Evolutionary conservation across 2,113 vertebrate genomes (phyloP).

Genomic region (Cynoglossus semilaevis): DNA sequence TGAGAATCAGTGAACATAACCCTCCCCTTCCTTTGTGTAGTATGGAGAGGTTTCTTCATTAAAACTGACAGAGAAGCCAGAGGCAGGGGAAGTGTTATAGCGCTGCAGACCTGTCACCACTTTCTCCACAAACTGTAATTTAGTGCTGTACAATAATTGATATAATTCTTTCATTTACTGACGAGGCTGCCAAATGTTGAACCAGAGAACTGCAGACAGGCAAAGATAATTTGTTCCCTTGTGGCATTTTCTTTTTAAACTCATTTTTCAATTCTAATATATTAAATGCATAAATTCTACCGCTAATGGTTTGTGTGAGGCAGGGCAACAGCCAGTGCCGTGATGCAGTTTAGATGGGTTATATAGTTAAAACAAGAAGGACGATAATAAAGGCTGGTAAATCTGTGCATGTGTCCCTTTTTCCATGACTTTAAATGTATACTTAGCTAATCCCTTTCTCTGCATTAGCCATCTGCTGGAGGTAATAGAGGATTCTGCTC

Average conservation of each 20-base stretch:
- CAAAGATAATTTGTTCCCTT: constrained; percentile 71
- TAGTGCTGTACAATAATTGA: constrained; percentile 72
- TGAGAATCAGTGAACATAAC: constrained; percentile 50
- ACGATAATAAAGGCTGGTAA: constrained; percentile 65
- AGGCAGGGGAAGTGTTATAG: constrained; percentile 66
- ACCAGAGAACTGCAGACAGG: constrained; percentile 71
- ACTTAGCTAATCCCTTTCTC: constrained; percentile 60
- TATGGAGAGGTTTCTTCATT: constrained; percentile 70
- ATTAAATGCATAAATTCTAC: constrained; percentile 73
- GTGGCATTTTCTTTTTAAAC: constrained; percentile 66
- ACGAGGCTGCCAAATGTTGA: constrained; percentile 74
- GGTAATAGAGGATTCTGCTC: constrained; percentile 39
- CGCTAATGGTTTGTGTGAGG: constrained; percentile 68
- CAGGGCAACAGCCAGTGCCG: constrained; percentile 57
- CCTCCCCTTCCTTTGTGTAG: constrained; percentile 44
- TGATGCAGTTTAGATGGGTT: constrained; percentile 57
- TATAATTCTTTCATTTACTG: constrained; percentile 75
- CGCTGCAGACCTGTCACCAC: constrained; percentile 72
- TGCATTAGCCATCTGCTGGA: constrained; percentile 51
- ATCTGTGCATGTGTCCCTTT: constrained; percentile 61
- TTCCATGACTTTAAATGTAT: constrained; percentile 54
- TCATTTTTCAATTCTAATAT: constrained; percentile 74
- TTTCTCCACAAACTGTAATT: constrained; percentile 70
- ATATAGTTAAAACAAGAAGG: constrained; percentile 70
- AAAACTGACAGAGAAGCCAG: constrained; percentile 72